A percentile compares a stretch with the other conserved stretches of the same genome.
Conservation (phyloP, 2,888 invertebrate genomes). For the Falcaria lacertinaria region DNA sequence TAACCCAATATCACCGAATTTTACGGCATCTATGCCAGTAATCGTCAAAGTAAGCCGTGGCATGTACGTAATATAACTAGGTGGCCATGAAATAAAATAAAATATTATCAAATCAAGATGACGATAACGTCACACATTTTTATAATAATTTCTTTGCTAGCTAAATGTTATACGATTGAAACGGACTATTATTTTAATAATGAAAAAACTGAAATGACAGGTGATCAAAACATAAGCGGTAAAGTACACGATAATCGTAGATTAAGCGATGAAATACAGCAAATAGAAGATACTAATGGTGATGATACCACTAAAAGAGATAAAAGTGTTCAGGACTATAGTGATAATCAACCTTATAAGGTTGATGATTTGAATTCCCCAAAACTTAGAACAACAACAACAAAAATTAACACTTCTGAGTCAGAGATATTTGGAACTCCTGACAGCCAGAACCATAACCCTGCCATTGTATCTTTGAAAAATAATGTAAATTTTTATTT, state of each 20-base stretch:
- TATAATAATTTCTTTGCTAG: constrained; percentile 15
- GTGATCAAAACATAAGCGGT: neutral
- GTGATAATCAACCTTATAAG: neutral
- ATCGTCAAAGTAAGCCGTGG: no score
- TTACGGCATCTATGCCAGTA: no score
- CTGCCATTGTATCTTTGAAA: neutral
- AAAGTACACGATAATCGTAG: constrained; percentile 7
- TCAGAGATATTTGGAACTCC: neutral
- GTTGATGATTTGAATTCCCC: neutral
- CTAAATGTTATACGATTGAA: constrained; percentile 14
- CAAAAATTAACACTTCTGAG: neutral
- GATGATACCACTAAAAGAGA: neutral
- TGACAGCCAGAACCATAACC: neutral
- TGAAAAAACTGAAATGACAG: neutral
- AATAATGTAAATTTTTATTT: neutral
- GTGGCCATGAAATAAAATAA: neutral
- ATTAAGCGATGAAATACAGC: neutral
- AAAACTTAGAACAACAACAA: neutral
- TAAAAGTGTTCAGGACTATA: neutral
- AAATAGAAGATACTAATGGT: neutral
- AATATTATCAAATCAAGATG: neutral
- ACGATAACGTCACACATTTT: neutral
- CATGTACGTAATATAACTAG: neutral
- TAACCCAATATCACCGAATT: no score
- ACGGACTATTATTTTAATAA: constrained; percentile 1